phyloP scores from a whole-genome alignment of 1,140 invertebrate species.

The Caenorhabditis latens region DNA sequence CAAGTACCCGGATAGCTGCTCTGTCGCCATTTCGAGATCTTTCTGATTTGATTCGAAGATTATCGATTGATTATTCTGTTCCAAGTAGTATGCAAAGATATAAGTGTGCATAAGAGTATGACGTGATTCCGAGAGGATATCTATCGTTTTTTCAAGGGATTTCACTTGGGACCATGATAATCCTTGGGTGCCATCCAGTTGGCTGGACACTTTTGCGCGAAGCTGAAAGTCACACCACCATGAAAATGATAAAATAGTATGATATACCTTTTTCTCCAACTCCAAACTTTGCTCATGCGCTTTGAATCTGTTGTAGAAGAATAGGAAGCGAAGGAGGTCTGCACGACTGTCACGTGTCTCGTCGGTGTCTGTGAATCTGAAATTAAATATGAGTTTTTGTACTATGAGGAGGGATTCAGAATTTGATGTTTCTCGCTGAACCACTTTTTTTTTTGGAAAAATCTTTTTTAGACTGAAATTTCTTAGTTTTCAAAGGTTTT shows the following conservation, averaged over 20 bases:
- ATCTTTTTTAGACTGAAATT: too few species aligned
- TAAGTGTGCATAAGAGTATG: constrained; percentile 99
- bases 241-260: too few species aligned
- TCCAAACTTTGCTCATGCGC: constrained; percentile 98
- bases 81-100: constrained; percentile 97
- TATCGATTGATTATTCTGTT: constrained; percentile 97
- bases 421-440: constrained; percentile 85
- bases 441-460: too few species aligned
- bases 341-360: constrained; percentile 83
- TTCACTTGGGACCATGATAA: constrained; percentile 80
- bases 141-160: constrained; percentile 95
- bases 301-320: constrained; percentile 99
- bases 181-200: not conserved
- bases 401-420: constrained; percentile 40
- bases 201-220: not conserved
- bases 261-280: constrained; percentile 96
- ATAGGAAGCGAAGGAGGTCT: constrained; percentile 92
- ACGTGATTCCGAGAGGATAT: constrained; percentile 95
- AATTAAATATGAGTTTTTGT: constrained; percentile 34
- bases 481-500: too few species aligned
- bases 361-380: constrained; percentile 47
- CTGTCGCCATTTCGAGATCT: constrained; percentile 93
- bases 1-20: constrained; percentile 95
- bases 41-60: constrained; percentile 99
- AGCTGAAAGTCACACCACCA: not conserved